Percentiles rank a stretch among this genome's conserved stretches.
Conservation (phyloP, 2,797 vertebrate genomes). For the Sebastolobus altivelis region DNA sequence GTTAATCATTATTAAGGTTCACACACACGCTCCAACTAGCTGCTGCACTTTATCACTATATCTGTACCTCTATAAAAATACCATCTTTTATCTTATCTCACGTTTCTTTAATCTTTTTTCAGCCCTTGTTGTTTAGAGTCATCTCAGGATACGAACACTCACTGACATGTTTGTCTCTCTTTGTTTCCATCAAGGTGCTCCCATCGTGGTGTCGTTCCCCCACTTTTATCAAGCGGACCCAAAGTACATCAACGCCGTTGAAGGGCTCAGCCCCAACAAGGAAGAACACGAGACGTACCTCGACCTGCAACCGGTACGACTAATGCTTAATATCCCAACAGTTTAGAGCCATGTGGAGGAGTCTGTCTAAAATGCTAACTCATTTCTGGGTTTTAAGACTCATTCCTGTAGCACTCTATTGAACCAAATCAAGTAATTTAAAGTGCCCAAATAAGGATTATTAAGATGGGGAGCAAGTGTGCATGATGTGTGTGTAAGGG, state of each 20-base stretch:
- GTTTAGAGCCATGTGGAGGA: neutral
- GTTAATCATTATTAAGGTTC: neutral
- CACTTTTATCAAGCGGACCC: conserved; percentile 89
- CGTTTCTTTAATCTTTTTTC: conserved; percentile 11
- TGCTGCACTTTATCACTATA: neutral
- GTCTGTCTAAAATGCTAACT: no score
- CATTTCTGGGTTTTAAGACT: no score
- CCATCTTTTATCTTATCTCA: conserved; percentile 31
- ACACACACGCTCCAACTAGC: conserved; percentile 5
- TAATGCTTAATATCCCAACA: neutral
- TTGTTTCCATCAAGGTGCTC: conserved; percentile 78
- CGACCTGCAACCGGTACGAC: conserved; percentile 86
- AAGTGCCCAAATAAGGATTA: no score
- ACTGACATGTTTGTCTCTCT: conserved; percentile 10
- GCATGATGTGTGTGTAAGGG: no score
- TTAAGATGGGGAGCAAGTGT: no score
- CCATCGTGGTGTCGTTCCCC: conserved; percentile 89
- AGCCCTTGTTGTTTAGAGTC: neutral
- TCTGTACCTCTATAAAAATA: neutral
- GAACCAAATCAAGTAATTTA: no score
- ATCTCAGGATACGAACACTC: neutral
- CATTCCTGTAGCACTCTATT: no score
- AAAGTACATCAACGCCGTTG: conserved; percentile 84
- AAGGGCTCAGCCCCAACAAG: conserved; percentile 87
- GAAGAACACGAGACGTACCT: conserved; percentile 89